phyloP scores from a whole-genome alignment of 2,113 vertebrate species.

The Ornithorhynchus anatinus region DNA sequence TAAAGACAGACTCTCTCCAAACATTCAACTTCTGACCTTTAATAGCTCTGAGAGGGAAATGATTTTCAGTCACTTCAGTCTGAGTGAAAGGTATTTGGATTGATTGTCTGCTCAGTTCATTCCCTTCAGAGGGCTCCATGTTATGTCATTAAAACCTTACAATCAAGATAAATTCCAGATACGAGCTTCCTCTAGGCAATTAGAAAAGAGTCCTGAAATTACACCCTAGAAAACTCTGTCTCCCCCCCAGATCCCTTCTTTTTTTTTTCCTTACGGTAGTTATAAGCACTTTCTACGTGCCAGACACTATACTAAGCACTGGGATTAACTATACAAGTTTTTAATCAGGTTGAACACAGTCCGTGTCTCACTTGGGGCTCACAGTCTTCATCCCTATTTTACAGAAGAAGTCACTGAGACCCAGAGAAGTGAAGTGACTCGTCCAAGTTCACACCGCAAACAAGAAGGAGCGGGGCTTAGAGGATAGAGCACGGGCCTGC shows the following conservation, averaged over 20 bases:
- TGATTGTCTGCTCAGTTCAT: slow-evolving; percentile 14
- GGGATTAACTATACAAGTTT: no score
- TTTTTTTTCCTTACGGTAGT: no score
- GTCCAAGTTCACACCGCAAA: no score
- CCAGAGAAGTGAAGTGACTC: no score
- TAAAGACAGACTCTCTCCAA: slow-evolving; percentile 42
- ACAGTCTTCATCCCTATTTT: no score
- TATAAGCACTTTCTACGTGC: no score
- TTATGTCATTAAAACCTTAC: slow-evolving; percentile 50
- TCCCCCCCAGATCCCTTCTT: not conserved
- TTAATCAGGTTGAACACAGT: no score
- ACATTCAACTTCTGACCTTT: slow-evolving; percentile 50
- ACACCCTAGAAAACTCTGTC: not conserved
- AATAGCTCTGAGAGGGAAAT: slow-evolving; percentile 24
- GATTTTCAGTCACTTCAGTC: slow-evolving; percentile 50
- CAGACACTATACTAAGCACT: no score
- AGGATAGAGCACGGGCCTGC: no score
- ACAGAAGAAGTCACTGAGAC: no score
- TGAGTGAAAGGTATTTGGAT: slow-evolving; percentile 33
- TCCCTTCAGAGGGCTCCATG: slow-evolving; percentile 26
- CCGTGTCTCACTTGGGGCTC: no score
- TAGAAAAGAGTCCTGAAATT: slow-evolving; percentile 20
- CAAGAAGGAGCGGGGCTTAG: no score
- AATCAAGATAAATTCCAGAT: slow-evolving; percentile 46
- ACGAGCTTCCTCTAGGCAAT: slow-evolving; percentile 10